A percentile compares a stretch with the other conserved stretches of the same genome.
Conservation (phyloP, 2,113 vertebrate genomes). For the Podocnemis expansa region DNA sequence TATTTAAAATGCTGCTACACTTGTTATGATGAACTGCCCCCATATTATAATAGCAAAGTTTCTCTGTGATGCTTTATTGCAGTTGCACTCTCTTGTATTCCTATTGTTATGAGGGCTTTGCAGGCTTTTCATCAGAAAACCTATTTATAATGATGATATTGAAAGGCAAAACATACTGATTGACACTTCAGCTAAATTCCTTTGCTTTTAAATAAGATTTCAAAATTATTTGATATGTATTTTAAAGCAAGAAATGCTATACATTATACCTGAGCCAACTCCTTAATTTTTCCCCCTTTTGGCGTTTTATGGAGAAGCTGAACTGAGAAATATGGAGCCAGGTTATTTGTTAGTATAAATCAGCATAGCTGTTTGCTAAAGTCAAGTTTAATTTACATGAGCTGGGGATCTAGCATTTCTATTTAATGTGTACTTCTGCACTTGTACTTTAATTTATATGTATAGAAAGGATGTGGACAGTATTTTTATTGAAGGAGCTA, state of each 20-base stretch:
- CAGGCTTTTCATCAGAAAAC: background rate
- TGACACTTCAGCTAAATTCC: background rate
- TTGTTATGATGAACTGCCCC: constrained; percentile 34
- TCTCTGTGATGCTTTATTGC: background rate
- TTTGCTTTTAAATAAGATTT: constrained; percentile 19
- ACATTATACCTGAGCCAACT: background rate
- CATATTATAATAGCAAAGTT: constrained; percentile 26
- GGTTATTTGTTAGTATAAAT: background rate
- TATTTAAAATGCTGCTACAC: constrained; percentile 22
- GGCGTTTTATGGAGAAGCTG: background rate
- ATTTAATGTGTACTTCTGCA: background rate
- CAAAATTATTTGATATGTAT: constrained; percentile 19
- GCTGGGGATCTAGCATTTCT: background rate
- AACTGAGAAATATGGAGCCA: background rate
- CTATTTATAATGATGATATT: background rate
- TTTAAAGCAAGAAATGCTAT: background rate
- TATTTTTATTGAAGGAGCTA: background rate
- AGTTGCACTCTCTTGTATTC: background rate
- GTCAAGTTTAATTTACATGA: background rate
- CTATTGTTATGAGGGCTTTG: background rate
- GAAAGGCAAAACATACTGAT: background rate
- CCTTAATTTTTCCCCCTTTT: background rate
- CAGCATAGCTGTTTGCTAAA: background rate
- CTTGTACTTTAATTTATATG: background rate
- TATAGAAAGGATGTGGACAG: background rate